Evolutionary conservation across 2,797 vertebrate species (phyloP).

Genomic region (Acanthiza pusilla): DNA sequence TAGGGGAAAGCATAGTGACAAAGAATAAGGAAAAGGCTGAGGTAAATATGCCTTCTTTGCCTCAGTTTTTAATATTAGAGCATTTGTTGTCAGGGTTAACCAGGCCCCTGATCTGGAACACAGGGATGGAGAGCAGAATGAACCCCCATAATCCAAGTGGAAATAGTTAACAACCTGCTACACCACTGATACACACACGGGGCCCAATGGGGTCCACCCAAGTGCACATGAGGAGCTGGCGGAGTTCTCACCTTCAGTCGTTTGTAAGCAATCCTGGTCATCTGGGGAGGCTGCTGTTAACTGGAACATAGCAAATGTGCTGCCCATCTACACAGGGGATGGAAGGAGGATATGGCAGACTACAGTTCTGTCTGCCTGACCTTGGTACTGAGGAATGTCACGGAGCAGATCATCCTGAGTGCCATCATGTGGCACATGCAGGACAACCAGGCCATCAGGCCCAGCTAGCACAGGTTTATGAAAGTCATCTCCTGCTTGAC

Average conservation of each 20-base stretch:
- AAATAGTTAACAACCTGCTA: not conserved
- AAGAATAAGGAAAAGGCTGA: not conserved
- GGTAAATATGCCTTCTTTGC: not conserved
- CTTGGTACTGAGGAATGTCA: not conserved
- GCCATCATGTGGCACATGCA: fast-evolving
- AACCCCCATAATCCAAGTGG: not conserved
- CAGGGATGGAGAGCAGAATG: not conserved
- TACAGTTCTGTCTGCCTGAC: not conserved
- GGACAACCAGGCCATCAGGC: not conserved
- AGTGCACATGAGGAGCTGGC: not conserved
- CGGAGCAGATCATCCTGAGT: not conserved
- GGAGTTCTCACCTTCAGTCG: not conserved
- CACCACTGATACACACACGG: not conserved
- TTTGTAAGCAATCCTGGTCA: not conserved
- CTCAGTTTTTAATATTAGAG: not conserved
- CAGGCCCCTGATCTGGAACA: not conserved
- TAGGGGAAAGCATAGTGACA: not conserved
- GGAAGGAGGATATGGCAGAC: not conserved
- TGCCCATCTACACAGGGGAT: not conserved
- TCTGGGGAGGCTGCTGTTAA: not conserved
- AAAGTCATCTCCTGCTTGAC: not conserved
- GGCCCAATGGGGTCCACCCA: not conserved
- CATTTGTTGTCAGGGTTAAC: not conserved
- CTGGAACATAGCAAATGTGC: not conserved
- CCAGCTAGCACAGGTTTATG: not conserved